Percentiles rank a stretch among this genome's conserved stretches.
These are phyloP conservation scores for Hydrocynus forskahlii DNA, from an alignment of 2,797 vertebrate genomes.

Conservation along the genomic window DNA sequence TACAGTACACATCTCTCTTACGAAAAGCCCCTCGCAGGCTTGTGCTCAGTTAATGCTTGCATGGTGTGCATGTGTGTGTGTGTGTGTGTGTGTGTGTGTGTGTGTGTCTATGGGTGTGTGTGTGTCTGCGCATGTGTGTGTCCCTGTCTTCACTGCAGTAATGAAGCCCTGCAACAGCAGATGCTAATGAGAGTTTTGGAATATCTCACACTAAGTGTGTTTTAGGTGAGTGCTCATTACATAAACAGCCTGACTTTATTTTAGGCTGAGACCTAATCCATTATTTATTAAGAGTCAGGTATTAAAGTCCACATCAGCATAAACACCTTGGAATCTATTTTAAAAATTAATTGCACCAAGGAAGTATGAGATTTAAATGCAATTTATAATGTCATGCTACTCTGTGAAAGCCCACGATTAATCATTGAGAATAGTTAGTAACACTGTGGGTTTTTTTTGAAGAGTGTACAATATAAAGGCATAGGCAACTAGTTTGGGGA, in stretches of 20 bases:
- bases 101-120: constrained; percentile 1
- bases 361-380: constrained; percentile 1
- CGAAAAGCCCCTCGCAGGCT: constrained; percentile 15
- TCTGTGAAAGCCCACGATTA: constrained; percentile 13
- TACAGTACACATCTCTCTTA: background rate
- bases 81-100: constrained; percentile 12
- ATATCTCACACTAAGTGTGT: constrained; percentile 31
- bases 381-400: constrained; percentile 26
- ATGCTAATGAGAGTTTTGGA: constrained; percentile 47
- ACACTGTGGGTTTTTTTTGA: background rate
- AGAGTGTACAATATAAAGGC: background rate
- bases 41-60: background rate
- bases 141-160: constrained; percentile 11
- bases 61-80: background rate
- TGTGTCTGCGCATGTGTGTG: constrained; percentile 11
- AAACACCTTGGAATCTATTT: constrained; percentile 23
- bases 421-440: constrained; percentile 33
- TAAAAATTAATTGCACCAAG: constrained; percentile 24
- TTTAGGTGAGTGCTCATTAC: constrained; percentile 31
- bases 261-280: constrained; percentile 22
- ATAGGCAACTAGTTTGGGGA: background rate
- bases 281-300: constrained; percentile 44
- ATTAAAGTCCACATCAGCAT: constrained; percentile 48
- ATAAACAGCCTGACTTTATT: constrained; percentile 30
- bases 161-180: constrained; percentile 41